phyloP scores from a whole-genome alignment of 2,797 vertebrate genomes.

The Semotilus atromaculatus region DNA sequence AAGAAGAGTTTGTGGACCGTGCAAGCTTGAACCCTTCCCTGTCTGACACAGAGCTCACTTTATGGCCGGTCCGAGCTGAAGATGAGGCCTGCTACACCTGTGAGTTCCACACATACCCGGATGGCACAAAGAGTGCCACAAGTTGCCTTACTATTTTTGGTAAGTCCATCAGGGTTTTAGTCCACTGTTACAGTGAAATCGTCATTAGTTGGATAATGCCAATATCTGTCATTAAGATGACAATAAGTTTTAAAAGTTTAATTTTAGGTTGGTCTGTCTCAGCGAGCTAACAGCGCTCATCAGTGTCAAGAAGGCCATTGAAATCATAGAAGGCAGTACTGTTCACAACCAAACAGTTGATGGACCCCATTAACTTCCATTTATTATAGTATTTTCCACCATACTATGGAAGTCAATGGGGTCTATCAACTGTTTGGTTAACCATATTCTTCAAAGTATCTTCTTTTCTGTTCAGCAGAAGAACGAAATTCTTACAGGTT shows the following conservation, averaged over 20 bases:
- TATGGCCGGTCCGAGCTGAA: slow-evolving; percentile 73
- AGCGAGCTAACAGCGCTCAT: background rate
- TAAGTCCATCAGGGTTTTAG: slow-evolving; percentile 51
- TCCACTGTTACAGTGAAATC: background rate
- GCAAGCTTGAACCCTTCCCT: slow-evolving; percentile 73
- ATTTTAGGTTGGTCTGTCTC: background rate
- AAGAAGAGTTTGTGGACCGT: slow-evolving; percentile 73
- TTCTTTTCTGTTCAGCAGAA: too few species aligned
- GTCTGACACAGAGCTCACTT: slow-evolving; percentile 74
- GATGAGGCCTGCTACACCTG: slow-evolving; percentile 84
- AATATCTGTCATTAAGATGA: background rate
- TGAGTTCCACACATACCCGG: slow-evolving; percentile 68
- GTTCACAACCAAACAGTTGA: too few species aligned
- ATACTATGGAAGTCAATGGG: too few species aligned
- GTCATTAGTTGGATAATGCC: background rate
- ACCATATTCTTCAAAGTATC: too few species aligned
- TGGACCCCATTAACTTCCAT: too few species aligned
- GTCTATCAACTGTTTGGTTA: too few species aligned
- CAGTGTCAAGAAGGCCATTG: background rate
- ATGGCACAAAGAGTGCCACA: slow-evolving; percentile 70
- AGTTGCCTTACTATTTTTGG: slow-evolving; percentile 78
- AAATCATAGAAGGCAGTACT: background rate
- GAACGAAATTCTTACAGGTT: too few species aligned
- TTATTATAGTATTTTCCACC: too few species aligned
- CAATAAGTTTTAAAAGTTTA: background rate